Percentiles rank a stretch among this genome's conserved stretches.
These are phyloP conservation scores for Hemitrygon akajei DNA, from an alignment of 2,797 vertebrate species.

Conservation along the genomic window DNA sequence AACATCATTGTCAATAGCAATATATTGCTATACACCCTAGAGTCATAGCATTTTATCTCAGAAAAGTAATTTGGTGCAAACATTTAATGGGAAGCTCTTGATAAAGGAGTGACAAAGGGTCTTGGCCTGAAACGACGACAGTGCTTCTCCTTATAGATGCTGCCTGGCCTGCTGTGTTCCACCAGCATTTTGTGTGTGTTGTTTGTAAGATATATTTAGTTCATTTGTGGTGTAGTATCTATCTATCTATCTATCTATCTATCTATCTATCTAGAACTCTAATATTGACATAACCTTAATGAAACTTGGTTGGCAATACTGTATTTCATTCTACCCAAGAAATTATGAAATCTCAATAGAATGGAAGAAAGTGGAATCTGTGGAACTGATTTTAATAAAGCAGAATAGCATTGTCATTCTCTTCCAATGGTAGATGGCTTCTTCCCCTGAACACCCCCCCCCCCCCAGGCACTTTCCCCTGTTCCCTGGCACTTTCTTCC, in stretches of 20 bases:
- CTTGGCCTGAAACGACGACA: too few species aligned
- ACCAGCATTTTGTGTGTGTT: too few species aligned
- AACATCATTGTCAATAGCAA: background rate
- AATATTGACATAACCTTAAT: background rate
- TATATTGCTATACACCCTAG: too few species aligned
- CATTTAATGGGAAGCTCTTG: background rate
- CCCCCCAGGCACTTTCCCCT: too few species aligned
- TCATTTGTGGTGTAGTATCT: background rate
- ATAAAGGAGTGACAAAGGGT: too few species aligned
- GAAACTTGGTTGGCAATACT: background rate
- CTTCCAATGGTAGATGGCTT: background rate
- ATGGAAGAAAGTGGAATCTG: background rate
- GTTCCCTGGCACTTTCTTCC: too few species aligned
- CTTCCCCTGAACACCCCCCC: background rate
- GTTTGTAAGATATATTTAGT: background rate
- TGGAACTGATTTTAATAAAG: background rate
- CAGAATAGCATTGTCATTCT: background rate
- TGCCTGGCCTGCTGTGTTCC: too few species aligned
- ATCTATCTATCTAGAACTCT: too few species aligned
- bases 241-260: too few species aligned
- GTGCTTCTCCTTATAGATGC: too few species aligned
- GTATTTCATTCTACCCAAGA: background rate
- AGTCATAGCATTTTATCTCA: too few species aligned
- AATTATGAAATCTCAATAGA: background rate
- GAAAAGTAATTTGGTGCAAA: too few species aligned